Evolutionary conservation across 2,113 vertebrate genomes (phyloP), one percentile per base, ranked within the genome.

Genomic region (Chaetodon trifascialis): DNA sequence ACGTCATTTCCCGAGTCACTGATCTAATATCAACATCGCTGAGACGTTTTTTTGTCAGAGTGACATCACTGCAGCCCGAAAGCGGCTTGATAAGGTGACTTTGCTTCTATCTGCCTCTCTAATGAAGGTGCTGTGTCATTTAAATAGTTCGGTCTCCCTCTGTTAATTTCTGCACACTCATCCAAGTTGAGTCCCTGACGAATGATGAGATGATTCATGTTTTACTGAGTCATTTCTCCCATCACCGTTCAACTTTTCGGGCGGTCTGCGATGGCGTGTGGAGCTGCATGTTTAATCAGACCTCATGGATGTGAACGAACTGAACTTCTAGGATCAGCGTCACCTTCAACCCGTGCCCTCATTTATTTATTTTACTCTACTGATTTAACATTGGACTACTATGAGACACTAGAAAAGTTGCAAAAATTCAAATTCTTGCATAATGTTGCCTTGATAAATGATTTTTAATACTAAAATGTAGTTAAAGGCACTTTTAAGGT

Each of bases 1-100:
- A 21, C 56, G 80, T 73, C 0, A 73, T 65, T 67, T 67, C 11
- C 56, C 69, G 5, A 11, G n/a, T 59, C 87, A 59, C 40, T 40
- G 30, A 75, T 67, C 5, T 80, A 11, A 68, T 60, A 54, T 64
- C 46, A 64, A 25, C 25, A 36, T 82, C 62, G 54, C 1, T 0
- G 5, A 73, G 46, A 70, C 42, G 4, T 25, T n/a, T 63, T n/a
- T 17, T 52, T 7, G 36, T 79, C 75, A 58, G 10, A 19, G n/a
- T 62, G 23, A 47, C 69, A 51, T 78, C 62, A 65, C 14, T 47
- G 5, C 60, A 54, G 63, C 21, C 25, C 44, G 54, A 79, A 25
- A 38, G 12, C 10, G 9, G 15, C 21, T 59, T 54, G 3, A 56
- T 17, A 23, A 74, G 44, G 40, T 40, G 0, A 44, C 16, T 60